phyloP scores from a whole-genome alignment of 2,888 invertebrate genomes.

The Sepiola atlantica region DNA sequence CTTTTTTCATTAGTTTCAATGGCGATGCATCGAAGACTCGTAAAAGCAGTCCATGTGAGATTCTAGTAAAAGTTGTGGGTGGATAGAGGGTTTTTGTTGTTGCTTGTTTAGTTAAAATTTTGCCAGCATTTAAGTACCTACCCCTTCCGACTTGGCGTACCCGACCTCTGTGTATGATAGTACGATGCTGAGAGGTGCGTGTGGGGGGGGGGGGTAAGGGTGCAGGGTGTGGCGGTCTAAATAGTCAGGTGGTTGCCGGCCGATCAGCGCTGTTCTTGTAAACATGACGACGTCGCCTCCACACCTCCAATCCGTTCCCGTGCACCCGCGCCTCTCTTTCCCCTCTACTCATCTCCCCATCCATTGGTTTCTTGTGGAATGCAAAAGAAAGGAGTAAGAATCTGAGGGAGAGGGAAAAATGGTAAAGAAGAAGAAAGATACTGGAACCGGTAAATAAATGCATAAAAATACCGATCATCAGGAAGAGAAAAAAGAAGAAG shows the following conservation, averaged over 20 bases:
- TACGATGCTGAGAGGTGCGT: not conserved
- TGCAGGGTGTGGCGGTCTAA: not conserved
- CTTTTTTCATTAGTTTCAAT: no score
- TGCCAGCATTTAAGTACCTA: not conserved
- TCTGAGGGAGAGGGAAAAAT: not conserved
- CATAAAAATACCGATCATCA: not conserved
- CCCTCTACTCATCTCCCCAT: not conserved
- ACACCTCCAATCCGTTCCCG: not conserved
- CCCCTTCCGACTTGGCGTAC: not conserved
- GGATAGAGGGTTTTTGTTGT: not conserved
- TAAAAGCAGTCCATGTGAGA: not conserved
- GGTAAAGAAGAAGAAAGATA: not conserved
- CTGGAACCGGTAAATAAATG: not conserved
- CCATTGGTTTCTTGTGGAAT: not conserved
- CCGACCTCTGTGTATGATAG: not conserved
- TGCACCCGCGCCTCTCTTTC: not conserved
- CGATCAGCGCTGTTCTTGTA: not conserved
- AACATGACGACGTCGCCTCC: not conserved
- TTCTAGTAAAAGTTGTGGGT: not conserved
- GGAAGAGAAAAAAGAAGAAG: not conserved
- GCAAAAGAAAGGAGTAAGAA: not conserved
- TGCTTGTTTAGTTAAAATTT: not conserved
- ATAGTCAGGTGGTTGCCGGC: conserved; percentile 32
- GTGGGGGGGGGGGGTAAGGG: not conserved
- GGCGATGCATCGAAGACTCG: not conserved